phyloP scores from a whole-genome alignment of 2,797 vertebrate species.

The Salmo trutta region DNA sequence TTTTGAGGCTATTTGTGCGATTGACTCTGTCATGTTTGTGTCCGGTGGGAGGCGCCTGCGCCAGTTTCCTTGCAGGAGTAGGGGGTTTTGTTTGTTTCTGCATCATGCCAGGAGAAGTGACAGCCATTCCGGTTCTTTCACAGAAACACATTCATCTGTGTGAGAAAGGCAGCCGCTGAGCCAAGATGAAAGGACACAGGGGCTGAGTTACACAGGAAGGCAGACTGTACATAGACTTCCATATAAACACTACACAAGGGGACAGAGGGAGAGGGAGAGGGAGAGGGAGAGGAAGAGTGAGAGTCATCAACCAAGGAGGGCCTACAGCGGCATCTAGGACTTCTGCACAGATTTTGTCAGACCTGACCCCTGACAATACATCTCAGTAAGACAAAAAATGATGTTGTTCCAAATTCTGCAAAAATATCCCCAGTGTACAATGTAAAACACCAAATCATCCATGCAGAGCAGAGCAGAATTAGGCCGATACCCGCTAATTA shows the following conservation, averaged over 20 bases:
- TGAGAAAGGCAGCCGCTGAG: conserved; percentile 74
- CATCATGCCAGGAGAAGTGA: conserved; percentile 74
- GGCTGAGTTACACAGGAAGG: conserved; percentile 72
- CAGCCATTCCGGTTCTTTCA: conserved; percentile 78
- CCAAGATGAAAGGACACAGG: conserved; percentile 64
- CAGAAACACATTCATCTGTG: conserved; percentile 78
- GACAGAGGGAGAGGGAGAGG: conserved; percentile 6
- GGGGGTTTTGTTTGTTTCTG: conserved; percentile 77
- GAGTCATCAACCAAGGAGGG: too few species aligned
- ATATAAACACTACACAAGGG: conserved; percentile 56
- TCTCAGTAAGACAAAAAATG: too few species aligned
- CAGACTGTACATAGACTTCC: conserved; percentile 70
- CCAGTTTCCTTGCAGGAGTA: conserved; percentile 75
- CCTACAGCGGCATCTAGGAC: too few species aligned
- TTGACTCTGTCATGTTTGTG: conserved; percentile 57
- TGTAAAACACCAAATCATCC: too few species aligned
- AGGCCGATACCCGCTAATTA: too few species aligned
- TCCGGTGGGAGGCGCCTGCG: conserved; percentile 72
- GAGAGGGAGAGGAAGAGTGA: not conserved
- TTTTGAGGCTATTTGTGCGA: too few species aligned
- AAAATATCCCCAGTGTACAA: too few species aligned
- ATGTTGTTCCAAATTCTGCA: too few species aligned
- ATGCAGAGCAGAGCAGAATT: too few species aligned
- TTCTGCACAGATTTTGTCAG: too few species aligned
- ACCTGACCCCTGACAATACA: too few species aligned